A percentile compares a stretch with the other conserved stretches of the same genome.
Evolutionary conservation across 1,140 invertebrate genomes (phyloP).

Genomic region (Dinoponera quadriceps): DNA sequence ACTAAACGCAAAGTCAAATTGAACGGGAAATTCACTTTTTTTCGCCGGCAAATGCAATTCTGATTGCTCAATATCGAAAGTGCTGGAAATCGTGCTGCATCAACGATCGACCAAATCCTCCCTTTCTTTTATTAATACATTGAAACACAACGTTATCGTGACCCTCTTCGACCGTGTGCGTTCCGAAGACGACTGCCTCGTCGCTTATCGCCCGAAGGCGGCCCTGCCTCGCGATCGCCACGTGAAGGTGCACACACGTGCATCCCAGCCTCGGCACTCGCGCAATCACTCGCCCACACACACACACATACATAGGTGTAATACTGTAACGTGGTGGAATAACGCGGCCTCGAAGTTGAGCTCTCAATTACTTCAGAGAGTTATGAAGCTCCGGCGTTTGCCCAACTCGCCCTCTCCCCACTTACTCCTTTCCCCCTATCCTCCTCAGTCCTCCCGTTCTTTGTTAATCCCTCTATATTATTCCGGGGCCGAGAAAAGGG

Average conservation of each 20-base stretch:
- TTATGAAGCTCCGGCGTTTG: constrained; percentile 76
- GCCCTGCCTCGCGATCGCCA: background rate
- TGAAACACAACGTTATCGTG: background rate
- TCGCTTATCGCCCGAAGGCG: background rate
- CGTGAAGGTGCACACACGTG: background rate
- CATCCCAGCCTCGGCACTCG: constrained; percentile 66
- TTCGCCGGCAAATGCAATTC: too few species aligned
- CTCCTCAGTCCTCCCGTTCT: background rate
- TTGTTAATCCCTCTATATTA: constrained; percentile 34
- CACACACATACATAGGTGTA: constrained; percentile 43
- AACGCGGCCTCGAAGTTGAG: constrained; percentile 77
- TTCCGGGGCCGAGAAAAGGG: constrained; percentile 51
- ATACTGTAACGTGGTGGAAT: constrained; percentile 35
- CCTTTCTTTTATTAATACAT: background rate
- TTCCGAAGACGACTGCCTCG: background rate
- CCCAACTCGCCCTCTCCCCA: background rate
- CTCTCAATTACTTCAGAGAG: constrained; percentile 84
- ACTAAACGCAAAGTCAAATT: too few species aligned
- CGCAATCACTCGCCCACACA: constrained; percentile 45
- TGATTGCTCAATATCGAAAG: too few species aligned
- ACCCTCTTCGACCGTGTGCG: background rate
- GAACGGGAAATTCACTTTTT: too few species aligned
- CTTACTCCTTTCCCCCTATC: too few species aligned
- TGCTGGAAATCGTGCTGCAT: too few species aligned
- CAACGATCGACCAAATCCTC: too few species aligned